Evolutionary conservation across 1,140 invertebrate species (phyloP), one percentile per base, ranked within the genome.

Genomic region (Drosophila lini): DNA sequence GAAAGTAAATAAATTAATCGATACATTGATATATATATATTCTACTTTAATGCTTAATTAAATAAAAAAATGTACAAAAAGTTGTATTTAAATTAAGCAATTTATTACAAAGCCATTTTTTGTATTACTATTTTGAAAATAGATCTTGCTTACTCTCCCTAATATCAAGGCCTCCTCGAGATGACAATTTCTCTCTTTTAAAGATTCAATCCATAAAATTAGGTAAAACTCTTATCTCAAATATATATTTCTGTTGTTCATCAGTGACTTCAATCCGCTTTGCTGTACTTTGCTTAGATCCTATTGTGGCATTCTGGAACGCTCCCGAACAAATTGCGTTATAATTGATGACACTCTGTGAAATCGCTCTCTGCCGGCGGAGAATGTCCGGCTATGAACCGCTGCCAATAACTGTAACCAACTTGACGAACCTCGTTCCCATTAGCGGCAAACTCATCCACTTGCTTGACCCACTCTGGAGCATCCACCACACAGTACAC

Each of bases 331-430:
- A 71, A 71, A 73, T 71, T 59, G 69, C 67, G 34, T n/a, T 50
- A 50, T 73, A 73, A 71, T 71, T 73, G 42, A 36, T 40, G 69
- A 59, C 42, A 71, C 67, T 73, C 16, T 50, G 53, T 48, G 44
- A 59, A 48, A 71, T 71, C 48, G 19, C 8, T 22, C 8, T 38
- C 8, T 10, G 48, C 8, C 22, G 5, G 53, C 22, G 31, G 13
- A 36, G 52, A 59, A 36, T 70, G 68, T 58, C 69, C 69, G 69
- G 67, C 32, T 48, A 31, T 42, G 31, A 71, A 50, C 65, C 68
- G 68, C 68, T 71, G 45, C 67, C 69, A 50, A 71, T 71, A 73
- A 73, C 69, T 73, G 67, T 73, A 71, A 59, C 52, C 65, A 59
- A 59, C 68, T 40, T 71, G 68, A 71, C 68, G 57, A 36, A 56